A percentile compares a stretch with the other conserved stretches of the same genome.
phyloP scores from a whole-genome alignment of 1,140 invertebrate species.

The Calycopis cecrops region DNA sequence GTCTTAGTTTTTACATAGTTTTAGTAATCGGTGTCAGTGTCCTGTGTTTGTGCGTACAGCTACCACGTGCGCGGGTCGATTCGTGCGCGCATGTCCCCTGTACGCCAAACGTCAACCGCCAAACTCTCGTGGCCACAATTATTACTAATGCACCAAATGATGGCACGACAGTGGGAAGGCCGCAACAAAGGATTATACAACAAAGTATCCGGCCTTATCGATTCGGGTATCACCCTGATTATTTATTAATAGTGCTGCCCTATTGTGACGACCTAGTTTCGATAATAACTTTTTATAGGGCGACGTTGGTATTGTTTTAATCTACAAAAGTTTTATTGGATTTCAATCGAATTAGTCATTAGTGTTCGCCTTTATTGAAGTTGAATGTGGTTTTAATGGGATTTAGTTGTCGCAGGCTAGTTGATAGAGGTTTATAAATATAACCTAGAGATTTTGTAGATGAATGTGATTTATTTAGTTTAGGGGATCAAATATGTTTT shows the following conservation, averaged over 20 bases:
- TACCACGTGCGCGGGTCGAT: slow-evolving; percentile 66
- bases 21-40: slow-evolving; percentile 29
- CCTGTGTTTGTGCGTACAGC: slow-evolving; percentile 48
- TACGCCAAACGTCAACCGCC: slow-evolving; percentile 38
- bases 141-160: slow-evolving; percentile 12
- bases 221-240: background rate
- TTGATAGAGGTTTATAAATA: too few relatives aligned
- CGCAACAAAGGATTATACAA: background rate
- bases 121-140: slow-evolving; percentile 10
- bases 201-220: background rate
- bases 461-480: too few relatives aligned
- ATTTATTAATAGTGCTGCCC: background rate
- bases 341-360: background rate
- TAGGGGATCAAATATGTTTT: too few relatives aligned
- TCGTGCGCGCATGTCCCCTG: slow-evolving; percentile 46
- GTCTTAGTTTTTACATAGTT: slow-evolving; percentile 14
- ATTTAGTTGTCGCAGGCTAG: too few relatives aligned
- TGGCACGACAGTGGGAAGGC: slow-evolving; percentile 5
- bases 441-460: too few relatives aligned
- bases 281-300: slow-evolving; percentile 12
- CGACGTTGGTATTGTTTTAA: background rate
- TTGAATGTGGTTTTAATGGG: background rate
- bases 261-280: slow-evolving; percentile 4
- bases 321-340: background rate
- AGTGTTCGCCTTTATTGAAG: background rate